These are phyloP conservation scores for Enteromius fasciolatus DNA, from an alignment of 2,797 vertebrate species.

Conservation along the genomic window DNA sequence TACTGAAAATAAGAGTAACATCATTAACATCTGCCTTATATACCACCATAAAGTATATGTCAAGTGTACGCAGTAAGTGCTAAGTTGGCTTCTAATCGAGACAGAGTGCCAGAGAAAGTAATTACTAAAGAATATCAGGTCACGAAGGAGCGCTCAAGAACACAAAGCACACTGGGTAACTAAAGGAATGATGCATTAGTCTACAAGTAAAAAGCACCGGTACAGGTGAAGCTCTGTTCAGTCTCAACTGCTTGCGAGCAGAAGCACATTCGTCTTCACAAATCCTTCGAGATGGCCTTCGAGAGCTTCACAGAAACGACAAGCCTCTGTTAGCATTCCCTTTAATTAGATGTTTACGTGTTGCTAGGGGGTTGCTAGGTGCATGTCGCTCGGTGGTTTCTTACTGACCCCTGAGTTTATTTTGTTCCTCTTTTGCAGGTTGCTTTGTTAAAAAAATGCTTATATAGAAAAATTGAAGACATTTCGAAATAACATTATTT, in stretches of 20 bases:
- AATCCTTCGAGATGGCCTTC: no score
- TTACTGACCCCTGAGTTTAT: no score
- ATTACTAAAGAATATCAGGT: not conserved
- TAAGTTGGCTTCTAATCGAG: not conserved
- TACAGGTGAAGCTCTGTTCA: conserved; percentile 1
- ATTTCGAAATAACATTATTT: no score
- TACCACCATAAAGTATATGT: not conserved
- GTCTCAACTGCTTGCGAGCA: not conserved
- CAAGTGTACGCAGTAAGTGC: not conserved
- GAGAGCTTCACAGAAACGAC: no score
- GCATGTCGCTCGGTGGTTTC: no score
- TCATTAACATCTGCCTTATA: not conserved
- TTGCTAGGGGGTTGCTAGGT: no score
- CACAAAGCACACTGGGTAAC: not conserved
- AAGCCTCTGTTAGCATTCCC: not conserved
- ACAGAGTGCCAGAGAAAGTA: not conserved
- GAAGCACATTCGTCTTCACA: not conserved
- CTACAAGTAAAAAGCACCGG: conserved; percentile 10
- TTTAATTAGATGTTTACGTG: no score
- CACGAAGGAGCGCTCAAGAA: not conserved
- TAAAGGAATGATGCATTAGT: not conserved
- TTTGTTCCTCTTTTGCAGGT: not conserved
- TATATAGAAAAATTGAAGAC: no score
- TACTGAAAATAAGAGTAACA: no score
- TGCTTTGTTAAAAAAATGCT: no score